Evolutionary conservation across 2,797 vertebrate genomes (phyloP).

Genomic region (Acanthurus lineatus): DNA sequence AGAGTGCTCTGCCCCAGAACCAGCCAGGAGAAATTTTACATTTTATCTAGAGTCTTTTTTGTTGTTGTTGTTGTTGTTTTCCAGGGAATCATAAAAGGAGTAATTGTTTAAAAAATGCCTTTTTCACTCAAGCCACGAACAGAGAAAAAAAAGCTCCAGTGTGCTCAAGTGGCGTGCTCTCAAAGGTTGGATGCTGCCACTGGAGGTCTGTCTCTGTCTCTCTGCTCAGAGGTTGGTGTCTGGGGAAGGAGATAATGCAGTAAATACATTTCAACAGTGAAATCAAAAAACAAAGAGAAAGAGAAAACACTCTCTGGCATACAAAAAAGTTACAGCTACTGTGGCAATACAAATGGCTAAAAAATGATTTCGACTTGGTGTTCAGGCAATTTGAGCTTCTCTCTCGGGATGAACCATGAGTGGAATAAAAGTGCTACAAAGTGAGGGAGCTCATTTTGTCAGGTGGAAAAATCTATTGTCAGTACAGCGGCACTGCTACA

Average conservation of each 20-base stretch:
- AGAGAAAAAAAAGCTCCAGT: too few relatives aligned
- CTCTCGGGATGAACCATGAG: constrained; percentile 27
- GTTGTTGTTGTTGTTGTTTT: background rate
- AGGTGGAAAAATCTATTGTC: constrained; percentile 27
- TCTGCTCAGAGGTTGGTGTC: too few relatives aligned
- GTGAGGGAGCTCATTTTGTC: constrained; percentile 32
- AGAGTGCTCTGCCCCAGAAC: constrained; percentile 5
- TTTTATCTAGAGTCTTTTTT: constrained; percentile 1
- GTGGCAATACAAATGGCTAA: too few relatives aligned
- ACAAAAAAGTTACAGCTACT: constrained; percentile 13
- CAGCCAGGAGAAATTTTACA: constrained; percentile 19
- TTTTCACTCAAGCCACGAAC: too few relatives aligned
- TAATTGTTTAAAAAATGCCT: background rate
- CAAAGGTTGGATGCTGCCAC: too few relatives aligned
- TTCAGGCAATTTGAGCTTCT: background rate
- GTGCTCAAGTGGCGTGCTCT: too few relatives aligned
- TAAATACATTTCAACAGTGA: too few relatives aligned
- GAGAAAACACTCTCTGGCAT: background rate
- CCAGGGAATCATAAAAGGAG: background rate
- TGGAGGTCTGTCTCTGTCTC: too few relatives aligned
- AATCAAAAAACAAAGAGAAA: too few relatives aligned
- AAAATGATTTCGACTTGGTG: too few relatives aligned
- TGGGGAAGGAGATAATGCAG: too few relatives aligned
- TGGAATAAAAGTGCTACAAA: constrained; percentile 28
- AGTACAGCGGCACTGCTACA: background rate